A percentile compares a stretch with the other conserved stretches of the same genome.
phyloP scores from a whole-genome alignment of 1,140 invertebrate genomes.

The Danaus plexippus region DNA sequence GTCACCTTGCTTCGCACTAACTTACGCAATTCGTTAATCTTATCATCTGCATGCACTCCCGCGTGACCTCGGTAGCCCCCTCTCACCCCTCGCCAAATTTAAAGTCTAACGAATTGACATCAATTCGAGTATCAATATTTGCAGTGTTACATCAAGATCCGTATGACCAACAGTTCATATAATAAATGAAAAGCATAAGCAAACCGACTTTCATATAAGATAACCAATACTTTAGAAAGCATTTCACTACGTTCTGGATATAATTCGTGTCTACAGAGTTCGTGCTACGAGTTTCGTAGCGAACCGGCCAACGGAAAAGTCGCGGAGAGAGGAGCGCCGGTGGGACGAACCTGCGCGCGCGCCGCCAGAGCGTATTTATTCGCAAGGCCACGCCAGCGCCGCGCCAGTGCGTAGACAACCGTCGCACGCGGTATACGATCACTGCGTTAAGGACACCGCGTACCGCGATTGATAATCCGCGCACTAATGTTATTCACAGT shows the following conservation, averaged over 20 bases:
- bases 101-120: constrained; percentile 21
- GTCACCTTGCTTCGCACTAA: constrained; percentile 63
- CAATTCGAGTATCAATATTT: constrained; percentile 20
- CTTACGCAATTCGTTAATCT: constrained; percentile 70
- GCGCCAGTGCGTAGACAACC: constrained; percentile 61
- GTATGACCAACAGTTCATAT: too few species aligned
- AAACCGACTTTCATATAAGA: too few species aligned
- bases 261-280: constrained; percentile 40
- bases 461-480: constrained; percentile 45
- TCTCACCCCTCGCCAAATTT: constrained; percentile 55
- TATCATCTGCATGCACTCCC: constrained; percentile 64
- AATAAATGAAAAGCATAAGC: too few species aligned
- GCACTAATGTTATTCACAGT: constrained; percentile 49
- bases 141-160: too few species aligned
- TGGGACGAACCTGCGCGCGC: constrained; percentile 59
- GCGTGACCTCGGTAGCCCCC: constrained; percentile 51
- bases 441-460: constrained; percentile 39
- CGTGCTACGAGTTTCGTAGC: constrained; percentile 57
- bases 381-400: constrained; percentile 64
- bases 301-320: constrained; percentile 38
- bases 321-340: constrained; percentile 60
- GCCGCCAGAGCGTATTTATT: constrained; percentile 65
- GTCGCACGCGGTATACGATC: constrained; percentile 58
- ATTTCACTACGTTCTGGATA: constrained; percentile 21
- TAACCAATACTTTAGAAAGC: constrained; percentile 7